Evolutionary conservation across 1,140 invertebrate species (phyloP).

Genomic region (Dreissena polymorpha): DNA sequence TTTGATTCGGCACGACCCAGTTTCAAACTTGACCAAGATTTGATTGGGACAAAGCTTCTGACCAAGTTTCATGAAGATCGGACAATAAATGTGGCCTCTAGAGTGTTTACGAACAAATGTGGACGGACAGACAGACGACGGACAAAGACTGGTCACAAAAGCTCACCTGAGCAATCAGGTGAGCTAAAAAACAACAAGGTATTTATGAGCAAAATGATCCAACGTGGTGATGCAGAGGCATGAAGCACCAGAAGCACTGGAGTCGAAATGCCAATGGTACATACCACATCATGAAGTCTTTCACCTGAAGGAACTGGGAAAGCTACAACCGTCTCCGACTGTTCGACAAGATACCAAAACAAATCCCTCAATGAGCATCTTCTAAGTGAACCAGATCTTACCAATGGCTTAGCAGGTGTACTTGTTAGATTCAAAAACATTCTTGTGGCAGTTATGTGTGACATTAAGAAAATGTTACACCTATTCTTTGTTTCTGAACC

Average conservation of each 20-base stretch:
- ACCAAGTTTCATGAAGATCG: too few relatives aligned
- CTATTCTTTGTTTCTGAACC: constrained; percentile 31
- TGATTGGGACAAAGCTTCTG: too few relatives aligned
- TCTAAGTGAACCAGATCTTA: constrained; percentile 59
- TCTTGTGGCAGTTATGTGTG: constrained; percentile 60
- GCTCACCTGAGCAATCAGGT: too few relatives aligned
- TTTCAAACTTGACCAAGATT: too few relatives aligned
- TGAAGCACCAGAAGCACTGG: background rate
- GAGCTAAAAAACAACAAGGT: constrained; percentile 10
- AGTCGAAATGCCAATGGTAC: constrained; percentile 33
- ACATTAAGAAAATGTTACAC: constrained; percentile 64
- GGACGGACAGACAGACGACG: too few relatives aligned
- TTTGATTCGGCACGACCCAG: too few relatives aligned
- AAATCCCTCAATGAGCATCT: constrained; percentile 66
- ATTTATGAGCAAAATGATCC: constrained; percentile 46
- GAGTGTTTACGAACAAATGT: too few relatives aligned
- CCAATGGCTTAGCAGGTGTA: constrained; percentile 57
- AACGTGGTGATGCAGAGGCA: constrained; percentile 37
- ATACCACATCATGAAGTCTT: constrained; percentile 54
- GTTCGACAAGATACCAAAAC: constrained; percentile 41
- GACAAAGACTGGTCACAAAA: too few relatives aligned
- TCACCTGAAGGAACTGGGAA: constrained; percentile 52
- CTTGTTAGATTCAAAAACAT: too few relatives aligned
- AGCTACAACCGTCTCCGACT: constrained; percentile 63
- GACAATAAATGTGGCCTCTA: too few relatives aligned